Percentiles rank a stretch among this genome's conserved stretches.
These are phyloP conservation scores for Eciton burchellii DNA, from an alignment of 1,140 invertebrate species.

Conservation along the genomic window DNA sequence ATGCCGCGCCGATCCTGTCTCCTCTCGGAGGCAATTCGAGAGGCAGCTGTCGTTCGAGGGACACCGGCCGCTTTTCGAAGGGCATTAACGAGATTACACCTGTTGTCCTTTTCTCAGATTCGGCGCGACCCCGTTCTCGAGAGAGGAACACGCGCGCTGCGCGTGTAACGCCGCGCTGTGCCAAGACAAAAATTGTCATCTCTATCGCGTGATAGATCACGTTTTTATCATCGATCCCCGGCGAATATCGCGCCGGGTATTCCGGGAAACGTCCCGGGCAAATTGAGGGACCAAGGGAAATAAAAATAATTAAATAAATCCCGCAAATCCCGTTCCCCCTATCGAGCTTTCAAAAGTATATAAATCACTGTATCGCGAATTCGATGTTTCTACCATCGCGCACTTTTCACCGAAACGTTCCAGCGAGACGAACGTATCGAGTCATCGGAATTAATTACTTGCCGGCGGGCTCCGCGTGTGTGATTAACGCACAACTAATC, in stretches of 20 bases:
- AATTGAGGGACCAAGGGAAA: too few species aligned
- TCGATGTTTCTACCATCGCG: not conserved
- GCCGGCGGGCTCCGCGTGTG: not conserved
- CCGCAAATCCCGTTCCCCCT: not conserved
- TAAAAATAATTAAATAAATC: not conserved
- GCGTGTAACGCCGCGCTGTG: too few species aligned
- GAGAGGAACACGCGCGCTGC: too few species aligned
- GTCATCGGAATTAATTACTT: constrained; percentile 49
- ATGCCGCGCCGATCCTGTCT: not conserved
- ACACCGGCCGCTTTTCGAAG: constrained; percentile 37
- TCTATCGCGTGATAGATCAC: not conserved
- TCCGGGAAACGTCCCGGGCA: too few species aligned
- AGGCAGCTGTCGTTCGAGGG: constrained; percentile 45
- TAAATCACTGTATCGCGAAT: not conserved
- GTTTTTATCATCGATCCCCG: too few species aligned
- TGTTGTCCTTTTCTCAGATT: constrained; percentile 43
- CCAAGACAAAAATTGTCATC: not conserved
- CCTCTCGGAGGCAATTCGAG: constrained; percentile 1
- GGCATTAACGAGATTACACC: constrained; percentile 47
- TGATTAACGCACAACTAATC: constrained; percentile 52
- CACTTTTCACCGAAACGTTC: constrained; percentile 7
- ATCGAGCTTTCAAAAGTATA: not conserved
- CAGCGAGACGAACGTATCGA: not conserved
- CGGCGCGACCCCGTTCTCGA: not conserved
- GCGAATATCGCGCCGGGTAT: too few species aligned